Base-by-base conservation (phyloP, 2,797 vertebrate genomes). In the Microctenopoma steveboyesi region DNA sequence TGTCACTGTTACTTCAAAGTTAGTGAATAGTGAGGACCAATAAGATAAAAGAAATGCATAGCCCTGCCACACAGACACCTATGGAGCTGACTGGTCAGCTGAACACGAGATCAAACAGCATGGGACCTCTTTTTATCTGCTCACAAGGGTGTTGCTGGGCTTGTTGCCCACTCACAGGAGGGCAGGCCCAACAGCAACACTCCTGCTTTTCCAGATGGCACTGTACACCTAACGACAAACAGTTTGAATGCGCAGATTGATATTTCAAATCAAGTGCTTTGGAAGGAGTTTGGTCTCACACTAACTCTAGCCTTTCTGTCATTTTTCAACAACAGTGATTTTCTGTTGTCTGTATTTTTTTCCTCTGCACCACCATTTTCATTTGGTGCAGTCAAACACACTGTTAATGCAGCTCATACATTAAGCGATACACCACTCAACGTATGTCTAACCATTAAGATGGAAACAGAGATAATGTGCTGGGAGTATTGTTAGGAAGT, bases 71-170 rank as follows among this genome's bases (percentile, higher is more conserved):
- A 54, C 52, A 68, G 4, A 4, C 35, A 49, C 43, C 22, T 58
- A 55, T 59, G 28, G 63, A 72, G 64, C 53, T 45, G 75, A 28
- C 46, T 74, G 27, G 42, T 47, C 48, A 56, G 22, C 47, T 40
- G 57, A 69, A 84, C 60, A 72, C 45, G 18, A 59, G 52, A 78
- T 69, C 72, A 76, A 85, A 79, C 76, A 84, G 51, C 58, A 75
- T 81, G 65, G 43, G 45, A 37, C 50, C 18, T 60, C 67, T 76
- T 80, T 87, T 79, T 71, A 64, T 83, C 64, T 78, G 78, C 79
- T 83, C 61, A 60, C 74, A 78, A 56, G 64, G 74, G 69, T 89
- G 78, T 76, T 82, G 45, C 63, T 81, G 76, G 75, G 73, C 75
- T 79, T 57, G 40, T 73, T 79, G 66, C 76, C 82, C 52, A 64